Evolutionary conservation across 2,797 vertebrate species (phyloP).

Genomic region (Siniperca obscura): DNA sequence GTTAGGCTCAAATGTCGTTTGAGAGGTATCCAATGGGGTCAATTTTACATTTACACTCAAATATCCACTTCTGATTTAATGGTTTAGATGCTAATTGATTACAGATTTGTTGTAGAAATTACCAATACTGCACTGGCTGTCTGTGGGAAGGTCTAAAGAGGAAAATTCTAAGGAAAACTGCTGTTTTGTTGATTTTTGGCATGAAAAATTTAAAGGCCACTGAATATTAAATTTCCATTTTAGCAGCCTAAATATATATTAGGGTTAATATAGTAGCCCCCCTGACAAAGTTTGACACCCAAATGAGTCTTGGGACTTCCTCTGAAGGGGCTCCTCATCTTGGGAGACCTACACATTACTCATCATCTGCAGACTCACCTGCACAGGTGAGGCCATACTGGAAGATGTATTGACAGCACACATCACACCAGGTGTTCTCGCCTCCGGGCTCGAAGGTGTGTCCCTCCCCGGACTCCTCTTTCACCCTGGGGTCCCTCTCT

Average conservation of each 20-base stretch:
- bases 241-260: not conserved
- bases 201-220: not conserved
- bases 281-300: not conserved
- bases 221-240: too few species aligned
- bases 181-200: too few species aligned
- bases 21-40: not conserved
- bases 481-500: conserved; percentile 80
- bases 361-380: conserved; percentile 70
- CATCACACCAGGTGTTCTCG: conserved; percentile 81
- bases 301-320: not conserved
- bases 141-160: not conserved
- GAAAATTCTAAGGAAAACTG: not conserved
- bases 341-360: not conserved
- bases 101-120: not conserved
- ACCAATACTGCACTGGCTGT: too few species aligned
- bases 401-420: conserved; percentile 81
- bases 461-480: conserved; percentile 82
- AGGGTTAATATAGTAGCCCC: not conserved
- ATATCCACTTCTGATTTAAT: not conserved
- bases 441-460: conserved; percentile 76
- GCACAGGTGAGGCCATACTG: conserved; percentile 78
- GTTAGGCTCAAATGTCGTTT: too few species aligned
- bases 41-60: not conserved
- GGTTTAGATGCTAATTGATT: not conserved
- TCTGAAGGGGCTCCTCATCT: not conserved